Percentiles rank a stretch among this genome's conserved stretches.
phyloP scores from a whole-genome alignment of 2,888 invertebrate genomes.

The Cyaniris semiargus region DNA sequence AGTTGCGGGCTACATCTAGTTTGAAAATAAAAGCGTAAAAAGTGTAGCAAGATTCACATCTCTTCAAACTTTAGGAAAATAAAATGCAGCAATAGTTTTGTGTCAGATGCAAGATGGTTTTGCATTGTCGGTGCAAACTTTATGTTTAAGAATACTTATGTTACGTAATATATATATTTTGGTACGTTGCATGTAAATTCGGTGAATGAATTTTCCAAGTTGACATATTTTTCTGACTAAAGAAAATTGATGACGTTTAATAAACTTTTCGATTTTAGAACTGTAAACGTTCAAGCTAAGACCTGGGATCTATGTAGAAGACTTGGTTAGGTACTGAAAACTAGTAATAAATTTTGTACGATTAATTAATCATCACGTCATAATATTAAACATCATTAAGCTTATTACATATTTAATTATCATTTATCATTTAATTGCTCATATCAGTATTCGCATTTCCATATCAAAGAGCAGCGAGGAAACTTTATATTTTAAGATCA shows the following conservation, averaged over 20 bases:
- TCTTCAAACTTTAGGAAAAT: constrained; percentile 63
- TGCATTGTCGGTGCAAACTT: constrained; percentile 60
- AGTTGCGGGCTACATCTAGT: background rate
- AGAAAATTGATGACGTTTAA: background rate
- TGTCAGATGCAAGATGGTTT: constrained; percentile 74
- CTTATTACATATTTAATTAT: no score
- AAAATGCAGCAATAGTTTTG: constrained; percentile 63
- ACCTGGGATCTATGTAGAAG: background rate
- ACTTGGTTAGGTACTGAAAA: background rate
- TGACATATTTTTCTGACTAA: background rate
- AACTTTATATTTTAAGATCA: no score
- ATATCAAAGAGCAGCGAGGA: no score
- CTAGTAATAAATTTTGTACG: background rate
- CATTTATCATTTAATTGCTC: background rate
- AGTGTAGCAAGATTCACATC: constrained; percentile 39
- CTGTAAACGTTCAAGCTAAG: background rate
- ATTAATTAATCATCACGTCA: no score
- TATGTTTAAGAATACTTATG: constrained; percentile 27
- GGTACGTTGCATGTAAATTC: constrained; percentile 29
- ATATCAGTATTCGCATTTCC: background rate
- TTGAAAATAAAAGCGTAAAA: constrained; percentile 28
- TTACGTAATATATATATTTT: constrained; percentile 1
- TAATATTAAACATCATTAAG: no score
- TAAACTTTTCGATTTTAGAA: background rate
- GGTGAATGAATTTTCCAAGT: constrained; percentile 6